Conservation (phyloP, 2,113 vertebrate species). For the Pygoscelis adeliae region DNA sequence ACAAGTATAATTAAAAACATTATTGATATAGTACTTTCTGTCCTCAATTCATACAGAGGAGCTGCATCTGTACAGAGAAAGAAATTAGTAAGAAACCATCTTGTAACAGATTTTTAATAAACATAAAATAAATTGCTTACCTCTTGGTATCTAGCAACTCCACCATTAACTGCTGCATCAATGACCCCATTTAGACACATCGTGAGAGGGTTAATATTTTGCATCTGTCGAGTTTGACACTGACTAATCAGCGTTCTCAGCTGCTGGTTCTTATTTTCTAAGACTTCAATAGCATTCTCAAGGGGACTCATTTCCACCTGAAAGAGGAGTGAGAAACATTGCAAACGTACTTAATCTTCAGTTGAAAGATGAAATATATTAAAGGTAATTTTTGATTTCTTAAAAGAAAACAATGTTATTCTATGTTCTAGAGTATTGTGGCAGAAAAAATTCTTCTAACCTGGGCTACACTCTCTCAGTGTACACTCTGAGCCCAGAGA, state of each 20-base stretch:
- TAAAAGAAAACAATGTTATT: background rate
- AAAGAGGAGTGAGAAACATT: background rate
- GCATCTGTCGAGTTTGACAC: constrained; percentile 95
- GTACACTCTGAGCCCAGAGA: background rate
- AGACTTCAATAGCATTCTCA: constrained; percentile 97
- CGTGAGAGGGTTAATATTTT: constrained; percentile 96
- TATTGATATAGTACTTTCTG: background rate
- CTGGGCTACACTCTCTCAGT: background rate
- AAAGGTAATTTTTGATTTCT: background rate
- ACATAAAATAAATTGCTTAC: constrained; percentile 66
- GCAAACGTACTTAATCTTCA: background rate
- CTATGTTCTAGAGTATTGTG: background rate
- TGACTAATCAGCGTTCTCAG: constrained; percentile 92
- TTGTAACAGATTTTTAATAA: background rate
- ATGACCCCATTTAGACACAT: constrained; percentile 99
- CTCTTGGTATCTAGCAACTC: constrained; percentile 96
- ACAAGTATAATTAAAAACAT: background rate
- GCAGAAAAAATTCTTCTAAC: background rate
- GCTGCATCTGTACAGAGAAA: background rate
- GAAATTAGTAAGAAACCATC: background rate
- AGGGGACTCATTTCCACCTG: constrained; percentile 98
- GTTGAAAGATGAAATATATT: background rate
- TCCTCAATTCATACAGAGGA: background rate
- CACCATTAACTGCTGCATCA: constrained; percentile 97
- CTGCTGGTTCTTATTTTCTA: constrained; percentile 98